Conservation (phyloP, 2,888 invertebrate genomes). For the Hirtodrosophila trivittata region DNA sequence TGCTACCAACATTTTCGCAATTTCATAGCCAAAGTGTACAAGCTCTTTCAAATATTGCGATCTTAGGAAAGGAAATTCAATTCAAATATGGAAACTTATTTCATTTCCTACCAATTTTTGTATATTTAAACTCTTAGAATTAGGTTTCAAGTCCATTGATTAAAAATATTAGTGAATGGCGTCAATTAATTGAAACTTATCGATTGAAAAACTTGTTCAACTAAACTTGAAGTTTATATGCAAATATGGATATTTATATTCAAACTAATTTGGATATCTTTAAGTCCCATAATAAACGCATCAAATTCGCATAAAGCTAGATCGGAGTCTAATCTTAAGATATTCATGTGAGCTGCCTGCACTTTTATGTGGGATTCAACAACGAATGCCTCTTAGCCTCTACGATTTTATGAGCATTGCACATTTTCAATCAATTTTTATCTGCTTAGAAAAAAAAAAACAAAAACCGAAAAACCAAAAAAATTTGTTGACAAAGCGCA, state of each 20-base stretch:
- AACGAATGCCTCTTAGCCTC: slow-evolving; percentile 55
- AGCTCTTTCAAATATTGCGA: no score
- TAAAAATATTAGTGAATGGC: no score
- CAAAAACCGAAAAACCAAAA: slow-evolving; percentile 13
- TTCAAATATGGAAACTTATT: no score
- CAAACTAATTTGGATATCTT: slow-evolving; percentile 2
- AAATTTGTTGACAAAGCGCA: slow-evolving; percentile 4
- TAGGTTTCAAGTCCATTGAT: neutral
- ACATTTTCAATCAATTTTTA: slow-evolving; percentile 45
- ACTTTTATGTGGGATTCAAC: slow-evolving; percentile 29
- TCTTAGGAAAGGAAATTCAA: no score
- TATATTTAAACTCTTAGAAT: neutral
- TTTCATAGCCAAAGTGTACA: no score
- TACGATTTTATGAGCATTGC: slow-evolving; percentile 40
- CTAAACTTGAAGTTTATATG: neutral
- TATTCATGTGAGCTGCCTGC: slow-evolving; percentile 17
- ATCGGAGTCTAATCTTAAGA: slow-evolving; percentile 18
- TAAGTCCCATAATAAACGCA: slow-evolving; percentile 27
- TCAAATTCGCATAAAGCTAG: slow-evolving; percentile 46
- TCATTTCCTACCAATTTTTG: no score
- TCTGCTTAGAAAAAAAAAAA: slow-evolving; percentile 14
- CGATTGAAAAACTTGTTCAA: neutral
- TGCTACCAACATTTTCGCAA: no score
- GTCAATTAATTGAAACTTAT: no score
- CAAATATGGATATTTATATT: slow-evolving; percentile 4